Percentiles rank a stretch among this genome's conserved stretches.
phyloP scores from a whole-genome alignment of 1,140 invertebrate genomes.

The Helicorthomorpha holstii region DNA sequence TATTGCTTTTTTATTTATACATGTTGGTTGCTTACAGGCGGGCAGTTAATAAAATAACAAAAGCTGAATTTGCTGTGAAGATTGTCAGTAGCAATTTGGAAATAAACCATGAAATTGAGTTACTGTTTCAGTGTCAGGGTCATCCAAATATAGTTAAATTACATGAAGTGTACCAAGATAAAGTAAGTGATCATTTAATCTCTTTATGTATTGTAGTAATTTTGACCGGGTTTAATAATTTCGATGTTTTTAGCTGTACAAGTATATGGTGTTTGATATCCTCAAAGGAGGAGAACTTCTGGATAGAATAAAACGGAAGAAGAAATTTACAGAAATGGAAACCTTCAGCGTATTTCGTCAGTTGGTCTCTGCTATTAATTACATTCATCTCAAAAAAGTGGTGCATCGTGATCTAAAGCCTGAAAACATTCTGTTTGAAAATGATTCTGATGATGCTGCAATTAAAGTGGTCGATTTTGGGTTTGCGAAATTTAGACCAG shows the following conservation, averaged over 20 bases:
- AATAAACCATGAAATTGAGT: constrained; percentile 52
- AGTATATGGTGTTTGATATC: constrained; percentile 72
- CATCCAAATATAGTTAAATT: constrained; percentile 77
- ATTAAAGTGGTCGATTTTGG: constrained; percentile 82
- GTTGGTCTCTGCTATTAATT: constrained; percentile 58
- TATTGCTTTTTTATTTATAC: neutral
- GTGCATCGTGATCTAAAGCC: constrained; percentile 84
- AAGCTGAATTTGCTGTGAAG: constrained; percentile 71
- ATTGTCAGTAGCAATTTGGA: constrained; percentile 66
- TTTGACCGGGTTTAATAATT: no score
- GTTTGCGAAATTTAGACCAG: constrained; percentile 54
- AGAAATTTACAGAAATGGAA: constrained; percentile 48
- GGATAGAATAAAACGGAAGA: constrained; percentile 39
- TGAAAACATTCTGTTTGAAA: constrained; percentile 62
- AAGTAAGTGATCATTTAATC: constrained; percentile 28
- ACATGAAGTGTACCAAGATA: constrained; percentile 61
- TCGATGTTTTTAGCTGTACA: constrained; percentile 32
- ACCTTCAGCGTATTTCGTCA: constrained; percentile 51
- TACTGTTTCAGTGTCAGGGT: constrained; percentile 62
- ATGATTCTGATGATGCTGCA: constrained; percentile 38
- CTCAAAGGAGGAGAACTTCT: constrained; percentile 73
- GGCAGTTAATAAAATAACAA: constrained; percentile 51
- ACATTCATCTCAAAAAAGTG: constrained; percentile 59
- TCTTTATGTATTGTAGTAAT: no score
- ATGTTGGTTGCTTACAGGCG: constrained; percentile 29